Percentiles rank a stretch among this genome's conserved stretches.
These are phyloP conservation scores for Heteronetta atricapilla DNA, from an alignment of 2,113 vertebrate species.

Conservation along the genomic window DNA sequence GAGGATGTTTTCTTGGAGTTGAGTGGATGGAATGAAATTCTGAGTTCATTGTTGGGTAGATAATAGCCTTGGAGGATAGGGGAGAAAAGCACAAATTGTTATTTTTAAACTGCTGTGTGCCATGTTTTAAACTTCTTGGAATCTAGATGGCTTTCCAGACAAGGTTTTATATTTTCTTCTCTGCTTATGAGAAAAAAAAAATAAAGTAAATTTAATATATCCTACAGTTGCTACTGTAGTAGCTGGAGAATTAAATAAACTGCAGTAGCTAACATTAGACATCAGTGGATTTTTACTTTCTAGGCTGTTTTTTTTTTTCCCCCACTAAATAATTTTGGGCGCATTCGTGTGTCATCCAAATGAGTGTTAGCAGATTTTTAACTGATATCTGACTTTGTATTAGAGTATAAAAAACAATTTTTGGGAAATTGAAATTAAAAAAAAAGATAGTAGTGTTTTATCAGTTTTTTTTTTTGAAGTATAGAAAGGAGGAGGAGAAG, in stretches of 20 bases:
- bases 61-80: fast-evolving
- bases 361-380: neutral
- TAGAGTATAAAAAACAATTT: neutral
- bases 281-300: neutral
- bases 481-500: neutral
- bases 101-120: neutral
- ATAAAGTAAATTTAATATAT: too few species aligned
- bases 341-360: fast-evolving
- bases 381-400: fast-evolving
- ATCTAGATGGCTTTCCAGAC: neutral
- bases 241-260: neutral
- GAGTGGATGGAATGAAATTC: neutral
- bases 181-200: neutral
- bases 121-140: neutral
- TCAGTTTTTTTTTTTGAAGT: neutral
- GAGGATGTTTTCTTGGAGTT: neutral
- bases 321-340: neutral
- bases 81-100: neutral
- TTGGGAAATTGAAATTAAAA: neutral
- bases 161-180: neutral
- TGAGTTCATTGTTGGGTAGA: neutral
- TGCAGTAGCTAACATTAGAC: neutral
- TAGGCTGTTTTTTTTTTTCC: too few species aligned
- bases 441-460: neutral
- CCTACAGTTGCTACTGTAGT: neutral